Evolutionary conservation across 2,888 invertebrate species (phyloP).

Genomic region (Oxytorus armatus): DNA sequence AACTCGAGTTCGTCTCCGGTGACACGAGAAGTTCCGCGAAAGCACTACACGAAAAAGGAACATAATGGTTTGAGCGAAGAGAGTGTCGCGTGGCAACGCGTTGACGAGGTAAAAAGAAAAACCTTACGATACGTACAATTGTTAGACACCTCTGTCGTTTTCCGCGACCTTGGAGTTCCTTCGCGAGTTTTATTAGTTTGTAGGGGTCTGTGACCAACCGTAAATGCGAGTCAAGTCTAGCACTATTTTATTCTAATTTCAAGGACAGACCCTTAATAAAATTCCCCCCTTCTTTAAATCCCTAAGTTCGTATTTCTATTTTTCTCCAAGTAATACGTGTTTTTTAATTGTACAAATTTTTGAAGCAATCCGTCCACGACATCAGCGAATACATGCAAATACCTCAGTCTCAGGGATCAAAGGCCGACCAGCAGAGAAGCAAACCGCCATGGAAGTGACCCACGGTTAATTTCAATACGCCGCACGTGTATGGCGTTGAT

Average conservation of each 20-base stretch:
- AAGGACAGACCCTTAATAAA: too few relatives aligned
- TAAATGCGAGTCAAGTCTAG: too few relatives aligned
- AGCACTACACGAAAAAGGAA: conserved; percentile 80
- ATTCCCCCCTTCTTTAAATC: conserved; percentile 22
- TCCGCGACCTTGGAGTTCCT: too few relatives aligned
- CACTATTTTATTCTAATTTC: too few relatives aligned
- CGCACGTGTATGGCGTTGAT: conserved; percentile 72
- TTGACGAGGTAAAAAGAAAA: conserved; percentile 62
- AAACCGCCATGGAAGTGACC: conserved; percentile 84
- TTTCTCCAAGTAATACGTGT: too few relatives aligned
- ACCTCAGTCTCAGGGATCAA: conserved; percentile 75
- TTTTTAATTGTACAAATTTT: too few relatives aligned
- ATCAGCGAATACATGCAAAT: conserved; percentile 77
- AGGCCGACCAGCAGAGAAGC: conserved; percentile 74
- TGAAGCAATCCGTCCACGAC: conserved; percentile 76
- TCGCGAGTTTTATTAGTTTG: too few relatives aligned
- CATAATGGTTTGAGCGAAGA: conserved; percentile 78
- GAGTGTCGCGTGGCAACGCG: conserved; percentile 78
- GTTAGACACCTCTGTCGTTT: too few relatives aligned
- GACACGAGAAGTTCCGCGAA: conserved; percentile 79
- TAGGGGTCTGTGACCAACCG: too few relatives aligned
- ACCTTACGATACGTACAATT: too few relatives aligned
- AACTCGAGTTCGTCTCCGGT: conserved; percentile 75
- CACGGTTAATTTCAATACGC: conserved; percentile 57
- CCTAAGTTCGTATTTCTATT: too few relatives aligned